These are phyloP conservation scores for Neria commutata DNA, from an alignment of 2,888 invertebrate species.

Conservation along the genomic window DNA sequence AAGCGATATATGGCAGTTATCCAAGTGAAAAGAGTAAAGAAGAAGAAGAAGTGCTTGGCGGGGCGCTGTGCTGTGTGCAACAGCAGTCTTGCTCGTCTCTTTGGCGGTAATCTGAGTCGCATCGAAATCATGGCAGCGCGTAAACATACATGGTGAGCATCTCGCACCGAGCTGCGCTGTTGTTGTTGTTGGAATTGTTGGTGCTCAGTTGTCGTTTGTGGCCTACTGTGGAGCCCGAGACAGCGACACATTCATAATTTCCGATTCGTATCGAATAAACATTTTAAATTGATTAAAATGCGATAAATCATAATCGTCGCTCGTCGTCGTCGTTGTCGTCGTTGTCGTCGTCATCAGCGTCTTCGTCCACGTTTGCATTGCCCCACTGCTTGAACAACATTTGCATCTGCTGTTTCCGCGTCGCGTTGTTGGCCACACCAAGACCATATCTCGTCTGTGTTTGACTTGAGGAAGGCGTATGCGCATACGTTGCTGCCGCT, in stretches of 20 bases:
- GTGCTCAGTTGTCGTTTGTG: constrained; percentile 5
- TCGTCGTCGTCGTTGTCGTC: constrained; percentile 21
- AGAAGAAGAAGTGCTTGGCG: not conserved
- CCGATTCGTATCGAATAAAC: constrained; percentile 55
- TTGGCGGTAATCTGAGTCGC: constrained; percentile 21
- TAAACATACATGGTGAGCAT: constrained; percentile 12
- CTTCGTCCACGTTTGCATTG: constrained; percentile 10
- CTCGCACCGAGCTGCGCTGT: constrained; percentile 3
- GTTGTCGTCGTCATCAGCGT: constrained; percentile 18
- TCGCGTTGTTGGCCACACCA: constrained; percentile 16
- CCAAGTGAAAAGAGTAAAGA: too few species aligned
- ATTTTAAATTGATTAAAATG: constrained; percentile 60
- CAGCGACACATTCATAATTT: constrained; percentile 52
- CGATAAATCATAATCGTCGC: constrained; percentile 59
- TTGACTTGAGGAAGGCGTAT: too few species aligned
- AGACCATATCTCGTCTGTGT: constrained; percentile 3
- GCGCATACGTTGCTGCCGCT: constrained; percentile 12
- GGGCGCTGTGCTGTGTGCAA: constrained; percentile 1
- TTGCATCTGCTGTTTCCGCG: not conserved
- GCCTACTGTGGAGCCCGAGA: constrained; percentile 55
- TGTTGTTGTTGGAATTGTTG: constrained; percentile 15
- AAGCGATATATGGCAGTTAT: not conserved
- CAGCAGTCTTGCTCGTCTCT: constrained; percentile 34
- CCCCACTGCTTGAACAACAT: too few species aligned
- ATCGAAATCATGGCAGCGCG: not conserved